phyloP scores from a whole-genome alignment of 2,888 invertebrate genomes.

The Phengaris arion region DNA sequence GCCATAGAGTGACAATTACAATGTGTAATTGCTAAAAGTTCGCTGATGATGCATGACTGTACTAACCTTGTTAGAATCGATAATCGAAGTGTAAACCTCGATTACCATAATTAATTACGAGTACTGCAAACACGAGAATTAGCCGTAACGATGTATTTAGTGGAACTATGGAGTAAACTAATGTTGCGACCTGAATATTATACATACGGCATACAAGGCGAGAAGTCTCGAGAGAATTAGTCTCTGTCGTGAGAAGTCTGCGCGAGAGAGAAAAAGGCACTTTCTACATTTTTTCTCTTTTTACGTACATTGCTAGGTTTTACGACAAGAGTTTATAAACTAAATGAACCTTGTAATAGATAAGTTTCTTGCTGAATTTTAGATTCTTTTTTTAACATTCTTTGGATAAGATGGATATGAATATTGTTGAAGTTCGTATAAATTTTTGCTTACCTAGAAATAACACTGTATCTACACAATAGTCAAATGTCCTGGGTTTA shows the following conservation, averaged over 20 bases:
- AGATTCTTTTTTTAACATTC: no score
- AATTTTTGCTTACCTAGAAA: background rate
- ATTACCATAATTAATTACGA: slow-evolving; percentile 11
- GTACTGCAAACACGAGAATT: slow-evolving; percentile 2
- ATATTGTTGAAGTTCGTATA: background rate
- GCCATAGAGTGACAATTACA: no score
- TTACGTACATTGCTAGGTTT: no score
- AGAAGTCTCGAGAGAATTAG: no score
- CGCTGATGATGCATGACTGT: background rate
- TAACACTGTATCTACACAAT: background rate
- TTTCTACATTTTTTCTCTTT: no score
- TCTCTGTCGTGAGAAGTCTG: no score
- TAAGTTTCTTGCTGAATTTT: no score
- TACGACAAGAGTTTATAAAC: no score
- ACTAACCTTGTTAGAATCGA: background rate
- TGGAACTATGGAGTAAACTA: background rate
- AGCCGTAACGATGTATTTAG: background rate
- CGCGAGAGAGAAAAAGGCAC: no score
- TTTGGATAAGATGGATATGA: no score
- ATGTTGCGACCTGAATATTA: background rate
- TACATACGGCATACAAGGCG: background rate
- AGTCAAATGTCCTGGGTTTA: background rate
- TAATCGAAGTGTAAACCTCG: background rate
- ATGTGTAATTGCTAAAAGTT: no score
- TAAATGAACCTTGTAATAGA: no score